A percentile compares a stretch with the other conserved stretches of the same genome.
phyloP scores from a whole-genome alignment of 2,113 vertebrate genomes.

The Neodontobutis hainanensis region DNA sequence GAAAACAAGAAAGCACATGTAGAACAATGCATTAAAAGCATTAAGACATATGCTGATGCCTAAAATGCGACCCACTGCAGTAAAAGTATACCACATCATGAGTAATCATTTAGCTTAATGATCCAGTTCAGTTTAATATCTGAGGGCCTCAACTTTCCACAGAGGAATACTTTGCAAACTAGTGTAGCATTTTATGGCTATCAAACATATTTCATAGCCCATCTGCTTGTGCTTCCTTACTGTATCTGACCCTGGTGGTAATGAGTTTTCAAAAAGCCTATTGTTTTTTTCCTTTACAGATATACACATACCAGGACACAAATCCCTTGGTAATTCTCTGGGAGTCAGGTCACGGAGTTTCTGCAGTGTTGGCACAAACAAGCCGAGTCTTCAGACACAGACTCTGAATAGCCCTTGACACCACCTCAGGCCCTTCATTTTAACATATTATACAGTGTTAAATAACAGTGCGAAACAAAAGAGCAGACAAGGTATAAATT shows the following conservation, averaged over 20 bases:
- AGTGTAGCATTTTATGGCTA: constrained; percentile 24
- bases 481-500: not conserved
- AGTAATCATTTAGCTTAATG: constrained; percentile 48
- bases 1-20: not conserved
- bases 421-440: constrained; percentile 44
- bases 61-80: constrained; percentile 5
- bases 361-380: constrained; percentile 56
- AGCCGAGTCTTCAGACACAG: constrained; percentile 27
- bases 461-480: constrained; percentile 8
- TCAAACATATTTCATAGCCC: constrained; percentile 40
- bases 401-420: constrained; percentile 41
- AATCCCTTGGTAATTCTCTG: constrained; percentile 31
- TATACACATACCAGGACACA: constrained; percentile 38
- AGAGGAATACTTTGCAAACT: constrained; percentile 5
- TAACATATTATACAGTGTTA: constrained; percentile 23
- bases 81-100: constrained; percentile 19
- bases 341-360: constrained; percentile 49
- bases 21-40: not conserved
- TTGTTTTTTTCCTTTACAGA: constrained; percentile 49
- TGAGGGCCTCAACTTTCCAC: constrained; percentile 12
- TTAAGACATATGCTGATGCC: constrained; percentile 12
- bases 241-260: constrained; percentile 34
- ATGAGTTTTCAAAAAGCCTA: constrained; percentile 36
- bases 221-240: constrained; percentile 41
- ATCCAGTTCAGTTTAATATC: constrained; percentile 20